These are phyloP conservation scores for Crotophaga sulcirostris DNA, from an alignment of 2,113 vertebrate species.

Conservation along the genomic window DNA sequence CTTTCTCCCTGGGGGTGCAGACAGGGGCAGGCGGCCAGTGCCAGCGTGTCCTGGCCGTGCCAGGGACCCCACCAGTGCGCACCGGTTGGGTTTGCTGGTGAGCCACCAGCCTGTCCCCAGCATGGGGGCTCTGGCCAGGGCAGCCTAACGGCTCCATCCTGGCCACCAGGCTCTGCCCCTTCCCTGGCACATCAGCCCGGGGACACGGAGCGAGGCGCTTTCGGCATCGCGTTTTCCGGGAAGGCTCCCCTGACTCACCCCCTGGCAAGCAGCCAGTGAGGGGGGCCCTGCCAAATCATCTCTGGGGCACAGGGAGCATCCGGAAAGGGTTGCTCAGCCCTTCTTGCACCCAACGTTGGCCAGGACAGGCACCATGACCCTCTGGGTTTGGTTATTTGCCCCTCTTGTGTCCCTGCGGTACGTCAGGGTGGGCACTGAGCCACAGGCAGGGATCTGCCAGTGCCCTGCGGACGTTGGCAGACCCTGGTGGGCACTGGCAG, in stretches of 20 bases:
- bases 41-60: neutral
- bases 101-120: neutral
- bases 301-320: neutral
- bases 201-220: neutral
- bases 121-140: neutral
- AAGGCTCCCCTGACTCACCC: neutral
- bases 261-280: neutral
- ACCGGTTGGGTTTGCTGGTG: neutral
- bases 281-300: neutral
- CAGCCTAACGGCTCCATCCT: neutral
- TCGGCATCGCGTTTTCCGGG: neutral
- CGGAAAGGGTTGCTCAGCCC: neutral
- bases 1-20: fast-evolving
- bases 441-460: neutral
- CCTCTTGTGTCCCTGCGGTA: fast-evolving
- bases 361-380: neutral
- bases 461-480: fast-evolving
- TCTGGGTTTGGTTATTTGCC: neutral
- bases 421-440: neutral
- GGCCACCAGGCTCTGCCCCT: neutral
- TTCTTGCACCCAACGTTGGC: neutral
- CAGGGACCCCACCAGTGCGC: neutral
- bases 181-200: neutral
- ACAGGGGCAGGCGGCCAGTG: neutral
- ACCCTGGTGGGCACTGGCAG: neutral